Evolutionary conservation across 2,888 invertebrate genomes (phyloP).

Genomic region (Aporophyla lueneburgensis): DNA sequence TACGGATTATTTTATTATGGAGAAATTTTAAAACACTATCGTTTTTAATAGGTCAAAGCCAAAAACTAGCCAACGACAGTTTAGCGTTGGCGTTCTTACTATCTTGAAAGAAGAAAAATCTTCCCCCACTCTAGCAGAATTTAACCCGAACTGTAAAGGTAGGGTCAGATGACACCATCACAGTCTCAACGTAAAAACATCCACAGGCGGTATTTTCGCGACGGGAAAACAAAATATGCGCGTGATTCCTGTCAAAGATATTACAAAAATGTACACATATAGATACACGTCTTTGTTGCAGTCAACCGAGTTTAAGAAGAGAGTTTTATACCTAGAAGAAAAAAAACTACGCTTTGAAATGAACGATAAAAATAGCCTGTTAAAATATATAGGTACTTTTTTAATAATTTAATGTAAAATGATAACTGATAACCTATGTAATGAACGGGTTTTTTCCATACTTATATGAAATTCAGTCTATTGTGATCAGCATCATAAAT

Average conservation of each 20-base stretch:
- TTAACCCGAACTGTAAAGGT: neutral
- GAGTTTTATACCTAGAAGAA: neutral
- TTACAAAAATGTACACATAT: neutral
- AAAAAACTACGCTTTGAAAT: neutral
- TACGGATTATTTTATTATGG: neutral
- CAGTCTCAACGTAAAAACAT: neutral
- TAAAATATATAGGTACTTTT: neutral
- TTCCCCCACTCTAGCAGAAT: neutral
- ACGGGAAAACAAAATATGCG: neutral
- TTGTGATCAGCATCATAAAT: neutral
- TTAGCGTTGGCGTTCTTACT: neutral
- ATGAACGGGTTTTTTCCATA: slow-evolving; percentile 3
- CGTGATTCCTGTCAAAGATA: neutral
- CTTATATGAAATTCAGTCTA: neutral
- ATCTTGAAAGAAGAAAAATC: neutral
- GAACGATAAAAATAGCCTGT: neutral
- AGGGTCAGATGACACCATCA: neutral
- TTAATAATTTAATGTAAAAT: neutral
- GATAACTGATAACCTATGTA: neutral
- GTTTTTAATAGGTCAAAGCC: neutral
- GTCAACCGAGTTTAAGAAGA: neutral
- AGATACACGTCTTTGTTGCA: neutral
- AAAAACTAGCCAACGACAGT: neutral
- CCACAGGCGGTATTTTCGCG: neutral
- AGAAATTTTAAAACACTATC: neutral